Evolutionary conservation across 2,113 vertebrate genomes (phyloP).

Genomic region (Gymnorhina tibicen): DNA sequence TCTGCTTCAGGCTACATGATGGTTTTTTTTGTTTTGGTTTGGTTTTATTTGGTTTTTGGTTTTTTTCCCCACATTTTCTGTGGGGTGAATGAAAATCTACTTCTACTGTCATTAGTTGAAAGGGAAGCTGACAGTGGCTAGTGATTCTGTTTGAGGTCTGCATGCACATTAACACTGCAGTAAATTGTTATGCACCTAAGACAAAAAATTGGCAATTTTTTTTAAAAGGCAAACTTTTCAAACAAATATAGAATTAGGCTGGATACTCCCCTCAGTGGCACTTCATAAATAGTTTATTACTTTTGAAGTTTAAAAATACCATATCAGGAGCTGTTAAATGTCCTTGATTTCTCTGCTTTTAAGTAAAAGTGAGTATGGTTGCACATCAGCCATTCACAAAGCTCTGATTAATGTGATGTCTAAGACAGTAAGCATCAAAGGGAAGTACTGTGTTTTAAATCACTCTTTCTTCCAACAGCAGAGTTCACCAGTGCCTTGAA

Average conservation of each 20-base stretch:
- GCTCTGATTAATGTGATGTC: neutral
- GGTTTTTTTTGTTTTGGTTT: neutral
- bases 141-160: neutral
- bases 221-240: neutral
- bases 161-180: neutral
- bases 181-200: neutral
- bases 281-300: neutral
- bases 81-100: neutral
- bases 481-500: neutral
- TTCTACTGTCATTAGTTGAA: neutral
- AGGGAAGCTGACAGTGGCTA: neutral
- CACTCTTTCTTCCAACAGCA: neutral
- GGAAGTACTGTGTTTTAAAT: neutral
- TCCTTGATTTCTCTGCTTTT: slow-evolving; percentile 21
- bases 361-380: neutral
- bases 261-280: neutral
- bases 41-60: neutral
- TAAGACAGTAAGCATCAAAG: slow-evolving; percentile 6
- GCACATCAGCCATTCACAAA: neutral
- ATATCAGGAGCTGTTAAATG: neutral
- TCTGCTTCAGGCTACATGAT: neutral
- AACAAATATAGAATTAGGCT: neutral
- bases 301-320: slow-evolving; percentile 4
- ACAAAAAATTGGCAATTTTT: neutral
- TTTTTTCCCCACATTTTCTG: neutral